Evolutionary conservation across 2,888 invertebrate genomes (phyloP).

Genomic region (Antheraea yamamai): DNA sequence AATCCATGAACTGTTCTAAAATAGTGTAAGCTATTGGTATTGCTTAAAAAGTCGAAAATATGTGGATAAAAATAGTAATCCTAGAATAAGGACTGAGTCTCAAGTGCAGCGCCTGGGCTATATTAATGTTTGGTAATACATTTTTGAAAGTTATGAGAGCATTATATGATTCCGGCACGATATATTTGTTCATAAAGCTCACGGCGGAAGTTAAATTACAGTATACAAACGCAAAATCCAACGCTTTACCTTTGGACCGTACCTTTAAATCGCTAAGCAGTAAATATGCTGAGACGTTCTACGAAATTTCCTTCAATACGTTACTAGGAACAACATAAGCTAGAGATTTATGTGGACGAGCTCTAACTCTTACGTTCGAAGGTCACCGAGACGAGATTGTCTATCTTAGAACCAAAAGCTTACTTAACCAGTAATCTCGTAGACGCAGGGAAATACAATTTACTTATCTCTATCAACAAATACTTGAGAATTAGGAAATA

Average conservation of each 20-base stretch:
- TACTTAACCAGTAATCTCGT: conserved; percentile 6
- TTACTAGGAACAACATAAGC: not conserved
- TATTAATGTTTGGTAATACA: no score
- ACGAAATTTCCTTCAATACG: not conserved
- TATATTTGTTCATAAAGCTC: not conserved
- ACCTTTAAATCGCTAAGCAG: not conserved
- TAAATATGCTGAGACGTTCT: not conserved
- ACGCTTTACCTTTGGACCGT: not conserved
- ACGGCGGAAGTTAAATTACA: not conserved
- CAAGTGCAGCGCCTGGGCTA: no score
- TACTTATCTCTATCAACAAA: not conserved
- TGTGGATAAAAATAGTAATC: no score
- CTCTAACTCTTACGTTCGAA: conserved; percentile 2
- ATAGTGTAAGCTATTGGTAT: no score
- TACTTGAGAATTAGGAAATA: not conserved
- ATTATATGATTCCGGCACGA: no score
- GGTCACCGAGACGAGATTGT: conserved; percentile 3
- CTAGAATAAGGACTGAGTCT: no score
- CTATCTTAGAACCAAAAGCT: conserved; percentile 11
- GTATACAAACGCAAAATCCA: not conserved
- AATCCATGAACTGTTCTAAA: no score
- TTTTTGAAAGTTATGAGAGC: no score
- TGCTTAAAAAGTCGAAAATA: no score
- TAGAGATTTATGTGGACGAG: not conserved
- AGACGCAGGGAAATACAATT: conserved; percentile 3